Conservation (phyloP, 2,797 vertebrate genomes). For the Delichon dasypus region DNA sequence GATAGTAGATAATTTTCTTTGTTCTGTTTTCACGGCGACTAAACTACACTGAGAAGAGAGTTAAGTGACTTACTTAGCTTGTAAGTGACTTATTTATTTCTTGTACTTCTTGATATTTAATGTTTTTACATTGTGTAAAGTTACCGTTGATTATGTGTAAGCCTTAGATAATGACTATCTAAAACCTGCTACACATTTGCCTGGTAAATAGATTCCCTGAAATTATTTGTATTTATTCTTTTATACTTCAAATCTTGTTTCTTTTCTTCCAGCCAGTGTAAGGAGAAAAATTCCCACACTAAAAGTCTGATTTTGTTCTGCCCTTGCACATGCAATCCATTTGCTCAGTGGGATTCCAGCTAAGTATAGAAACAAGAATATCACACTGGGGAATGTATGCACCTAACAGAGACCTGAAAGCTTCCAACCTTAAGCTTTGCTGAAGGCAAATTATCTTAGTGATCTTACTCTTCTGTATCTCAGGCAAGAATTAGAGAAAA, state of each 20-base stretch:
- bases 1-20: not conserved
- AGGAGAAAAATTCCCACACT: not conserved
- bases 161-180: not conserved
- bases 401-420: conserved; percentile 53
- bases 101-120: not conserved
- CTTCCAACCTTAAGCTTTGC: conserved; percentile 24
- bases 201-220: not conserved
- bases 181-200: not conserved
- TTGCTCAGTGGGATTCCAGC: conserved; percentile 58
- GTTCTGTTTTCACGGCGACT: not conserved
- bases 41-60: not conserved
- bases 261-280: not conserved
- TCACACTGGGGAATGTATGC: conserved; percentile 11
- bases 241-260: not conserved
- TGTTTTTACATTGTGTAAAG: not conserved
- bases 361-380: conserved; percentile 71
- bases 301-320: conserved; percentile 52
- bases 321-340: conserved; percentile 28
- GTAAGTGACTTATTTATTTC: not conserved
- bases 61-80: not conserved
- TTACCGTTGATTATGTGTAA: not conserved
- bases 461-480: not conserved
- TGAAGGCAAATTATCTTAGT: not conserved
- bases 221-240: not conserved
- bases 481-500: not conserved